Percentiles rank a stretch among this genome's conserved stretches.
phyloP scores from a whole-genome alignment of 1,140 invertebrate genomes.

The Aphaenogaster floridana region DNA sequence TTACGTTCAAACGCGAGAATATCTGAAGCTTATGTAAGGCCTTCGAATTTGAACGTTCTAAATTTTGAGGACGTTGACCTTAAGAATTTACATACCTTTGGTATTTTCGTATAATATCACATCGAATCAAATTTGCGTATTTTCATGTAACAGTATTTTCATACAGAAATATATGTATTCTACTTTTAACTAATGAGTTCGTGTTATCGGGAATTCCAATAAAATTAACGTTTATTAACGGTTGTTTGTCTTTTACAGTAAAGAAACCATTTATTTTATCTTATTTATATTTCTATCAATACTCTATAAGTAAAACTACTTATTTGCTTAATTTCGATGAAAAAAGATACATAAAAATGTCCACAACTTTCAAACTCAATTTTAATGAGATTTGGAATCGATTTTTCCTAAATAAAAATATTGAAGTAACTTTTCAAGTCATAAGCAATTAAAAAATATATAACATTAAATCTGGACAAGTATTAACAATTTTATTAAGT shows the following conservation, averaged over 20 bases:
- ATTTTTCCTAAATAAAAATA: background rate
- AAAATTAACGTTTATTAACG: background rate
- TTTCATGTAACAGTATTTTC: conserved; percentile 7
- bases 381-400: background rate
- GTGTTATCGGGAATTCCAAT: background rate
- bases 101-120: background rate
- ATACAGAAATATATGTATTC: background rate
- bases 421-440: background rate
- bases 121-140: background rate
- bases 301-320: background rate
- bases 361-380: background rate
- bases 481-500: background rate
- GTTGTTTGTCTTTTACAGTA: background rate
- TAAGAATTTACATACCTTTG: background rate
- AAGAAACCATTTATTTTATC: background rate
- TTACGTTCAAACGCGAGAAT: background rate
- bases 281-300: background rate
- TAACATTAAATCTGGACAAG: background rate
- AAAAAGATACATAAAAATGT: background rate
- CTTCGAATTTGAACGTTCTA: background rate
- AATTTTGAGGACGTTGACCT: background rate
- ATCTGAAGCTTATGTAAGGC: background rate
- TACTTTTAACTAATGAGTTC: background rate
- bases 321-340: background rate
- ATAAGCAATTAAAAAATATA: background rate